phyloP scores from a whole-genome alignment of 1,140 invertebrate species.

The roundworm (Caenorhabditis elegans) region DNA sequence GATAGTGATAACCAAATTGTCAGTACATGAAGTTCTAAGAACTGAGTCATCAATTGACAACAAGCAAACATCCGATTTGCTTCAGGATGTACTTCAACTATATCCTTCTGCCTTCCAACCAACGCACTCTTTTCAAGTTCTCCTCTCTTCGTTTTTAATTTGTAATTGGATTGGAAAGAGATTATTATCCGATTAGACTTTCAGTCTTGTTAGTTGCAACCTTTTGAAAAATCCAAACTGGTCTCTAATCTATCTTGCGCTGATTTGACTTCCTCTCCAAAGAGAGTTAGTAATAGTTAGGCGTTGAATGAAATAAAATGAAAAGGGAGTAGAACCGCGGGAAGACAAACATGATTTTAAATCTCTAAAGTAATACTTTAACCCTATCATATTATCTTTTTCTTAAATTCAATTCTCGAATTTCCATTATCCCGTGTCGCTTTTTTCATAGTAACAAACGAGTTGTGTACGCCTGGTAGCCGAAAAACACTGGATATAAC shows the following conservation, averaged over 20 bases:
- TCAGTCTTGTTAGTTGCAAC: slow-evolving; percentile 1
- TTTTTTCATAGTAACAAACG: not conserved
- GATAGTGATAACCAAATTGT: too few species aligned
- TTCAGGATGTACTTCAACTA: not conserved
- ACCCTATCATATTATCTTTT: not conserved
- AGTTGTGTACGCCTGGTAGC: not conserved
- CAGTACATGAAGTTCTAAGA: not conserved
- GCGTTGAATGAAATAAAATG: not conserved
- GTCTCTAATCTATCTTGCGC: not conserved
- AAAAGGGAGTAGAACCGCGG: too few species aligned
- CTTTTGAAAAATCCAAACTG: not conserved
- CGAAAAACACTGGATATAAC: not conserved
- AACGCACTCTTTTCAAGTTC: slow-evolving; percentile 4
- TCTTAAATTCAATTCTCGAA: too few species aligned
- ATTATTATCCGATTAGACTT: slow-evolving; percentile 26
- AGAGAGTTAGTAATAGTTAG: not conserved
- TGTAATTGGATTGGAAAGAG: slow-evolving; percentile 28
- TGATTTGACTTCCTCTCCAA: not conserved
- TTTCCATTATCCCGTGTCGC: too few species aligned
- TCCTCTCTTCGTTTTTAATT: not conserved
- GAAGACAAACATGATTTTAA: too few species aligned
- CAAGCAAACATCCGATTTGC: not conserved
- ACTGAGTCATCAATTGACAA: not conserved
- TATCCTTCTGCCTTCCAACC: not conserved
- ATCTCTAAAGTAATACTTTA: too few species aligned